Percentiles rank a stretch among this genome's conserved stretches.
phyloP scores from a whole-genome alignment of 2,888 invertebrate genomes.

The Noctuana brunneofusca region DNA sequence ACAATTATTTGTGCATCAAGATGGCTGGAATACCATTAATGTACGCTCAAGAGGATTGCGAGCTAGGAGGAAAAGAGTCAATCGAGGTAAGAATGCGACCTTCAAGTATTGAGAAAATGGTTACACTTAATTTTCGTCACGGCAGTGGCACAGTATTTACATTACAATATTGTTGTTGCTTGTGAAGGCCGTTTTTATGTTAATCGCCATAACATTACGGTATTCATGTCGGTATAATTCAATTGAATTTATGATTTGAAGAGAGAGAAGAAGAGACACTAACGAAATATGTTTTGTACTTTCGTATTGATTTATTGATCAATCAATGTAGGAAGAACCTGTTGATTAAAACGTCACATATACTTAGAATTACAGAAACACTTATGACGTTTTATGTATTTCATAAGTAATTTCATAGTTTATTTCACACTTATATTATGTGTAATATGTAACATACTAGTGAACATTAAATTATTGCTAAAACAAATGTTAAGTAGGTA shows the following conservation, averaged over 20 bases:
- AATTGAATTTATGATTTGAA: neutral
- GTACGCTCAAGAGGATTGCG: conserved; percentile 85
- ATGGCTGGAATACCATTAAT: conserved; percentile 84
- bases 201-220: no score
- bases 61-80: conserved; percentile 85
- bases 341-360: neutral
- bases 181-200: neutral
- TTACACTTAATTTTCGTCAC: conserved; percentile 28
- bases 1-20: conserved; percentile 38
- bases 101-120: conserved; percentile 25
- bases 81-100: conserved; percentile 60
- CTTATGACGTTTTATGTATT: neutral
- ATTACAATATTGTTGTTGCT: conserved; percentile 28
- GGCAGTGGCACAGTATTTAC: conserved; percentile 36
- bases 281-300: neutral
- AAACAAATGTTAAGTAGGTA: no score
- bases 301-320: neutral
- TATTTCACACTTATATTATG: neutral
- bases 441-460: neutral
- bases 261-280: no score
- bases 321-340: neutral
- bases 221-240: neutral
- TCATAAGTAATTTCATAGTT: neutral
- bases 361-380: neutral
- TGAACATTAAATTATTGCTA: neutral